A percentile compares a stretch with the other conserved stretches of the same genome.
Evolutionary conservation across 2,113 vertebrate species (phyloP).

Genomic region (Tretioscincus oriximinensis): DNA sequence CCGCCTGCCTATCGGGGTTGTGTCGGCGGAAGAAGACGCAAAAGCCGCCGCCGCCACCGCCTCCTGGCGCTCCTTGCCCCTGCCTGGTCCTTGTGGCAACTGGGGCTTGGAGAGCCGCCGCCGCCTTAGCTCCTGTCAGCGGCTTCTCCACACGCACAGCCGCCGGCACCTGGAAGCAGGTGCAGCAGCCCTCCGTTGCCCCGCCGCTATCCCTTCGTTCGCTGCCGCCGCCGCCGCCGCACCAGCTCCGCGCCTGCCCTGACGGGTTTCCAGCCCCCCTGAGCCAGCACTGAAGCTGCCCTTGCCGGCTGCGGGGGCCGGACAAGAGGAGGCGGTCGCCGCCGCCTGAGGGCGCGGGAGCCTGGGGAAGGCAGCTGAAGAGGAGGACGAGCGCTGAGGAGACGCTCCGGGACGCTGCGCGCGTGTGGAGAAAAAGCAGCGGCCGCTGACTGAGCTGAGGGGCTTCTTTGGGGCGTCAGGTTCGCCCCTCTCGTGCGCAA

Average conservation of each 20-base stretch:
- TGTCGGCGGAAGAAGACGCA: too few relatives aligned
- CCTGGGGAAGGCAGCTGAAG: background rate
- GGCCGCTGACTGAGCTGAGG: too few relatives aligned
- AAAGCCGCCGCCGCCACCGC: too few relatives aligned
- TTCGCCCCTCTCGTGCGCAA: too few relatives aligned
- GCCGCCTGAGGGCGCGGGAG: background rate
- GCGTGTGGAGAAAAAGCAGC: too few relatives aligned
- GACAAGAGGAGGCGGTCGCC: background rate
- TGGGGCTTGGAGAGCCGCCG: background rate
- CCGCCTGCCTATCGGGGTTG: too few relatives aligned
- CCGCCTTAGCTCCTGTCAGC: conserved; percentile 14
- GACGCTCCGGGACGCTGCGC: background rate
- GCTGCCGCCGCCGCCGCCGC: background rate
- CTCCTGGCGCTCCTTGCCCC: too few relatives aligned
- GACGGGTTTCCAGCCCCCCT: conserved; percentile 13
- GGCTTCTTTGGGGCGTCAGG: too few relatives aligned
- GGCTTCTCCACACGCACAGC: background rate
- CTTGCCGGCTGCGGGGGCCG: background rate
- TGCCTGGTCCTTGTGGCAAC: too few relatives aligned
- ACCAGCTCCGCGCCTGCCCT: conserved; percentile 22
- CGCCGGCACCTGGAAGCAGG: conserved; percentile 7
- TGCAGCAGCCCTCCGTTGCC: too few relatives aligned
- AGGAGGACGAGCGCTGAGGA: conserved; percentile 44
- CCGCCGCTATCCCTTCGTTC: too few relatives aligned
- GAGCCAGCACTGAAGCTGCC: background rate